Conservation (phyloP, 2,797 vertebrate genomes). For the Uromys caudimaculatus region DNA sequence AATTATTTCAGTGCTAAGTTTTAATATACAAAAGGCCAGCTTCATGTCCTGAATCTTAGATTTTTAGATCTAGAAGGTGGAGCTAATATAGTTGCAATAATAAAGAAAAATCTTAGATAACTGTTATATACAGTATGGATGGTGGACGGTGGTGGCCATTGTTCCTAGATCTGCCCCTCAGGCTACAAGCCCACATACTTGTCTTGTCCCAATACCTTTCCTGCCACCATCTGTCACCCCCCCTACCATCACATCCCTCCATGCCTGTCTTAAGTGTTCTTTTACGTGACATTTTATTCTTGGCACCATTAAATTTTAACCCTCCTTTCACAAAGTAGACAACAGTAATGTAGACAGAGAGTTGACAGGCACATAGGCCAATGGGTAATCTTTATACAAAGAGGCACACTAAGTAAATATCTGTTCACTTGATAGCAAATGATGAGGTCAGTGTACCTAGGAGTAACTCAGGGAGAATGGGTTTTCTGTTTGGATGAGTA, state of each 20-base stretch:
- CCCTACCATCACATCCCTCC: not conserved
- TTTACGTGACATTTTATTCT: not conserved
- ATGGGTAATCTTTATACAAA: slow-evolving; percentile 50
- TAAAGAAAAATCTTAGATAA: not conserved
- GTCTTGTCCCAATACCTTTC: not conserved
- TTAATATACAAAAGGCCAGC: not conserved
- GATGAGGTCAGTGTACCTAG: slow-evolving; percentile 74
- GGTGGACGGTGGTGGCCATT: not conserved
- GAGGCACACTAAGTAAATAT: slow-evolving; percentile 69
- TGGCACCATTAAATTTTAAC: not conserved
- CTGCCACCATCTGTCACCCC: not conserved
- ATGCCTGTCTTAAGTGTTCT: not conserved
- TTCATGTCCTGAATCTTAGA: not conserved
- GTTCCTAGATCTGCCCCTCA: not conserved
- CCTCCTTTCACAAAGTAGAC: slow-evolving; percentile 40
- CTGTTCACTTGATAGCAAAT: slow-evolving; percentile 41
- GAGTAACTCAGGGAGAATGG: slow-evolving; percentile 53
- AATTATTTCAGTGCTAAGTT: slow-evolving; percentile 12
- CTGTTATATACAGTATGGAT: accelerated
- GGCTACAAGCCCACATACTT: not conserved
- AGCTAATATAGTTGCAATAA: not conserved
- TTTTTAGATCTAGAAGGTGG: not conserved
- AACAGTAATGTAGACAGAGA: slow-evolving; percentile 60
- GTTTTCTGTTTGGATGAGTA: slow-evolving; percentile 65
- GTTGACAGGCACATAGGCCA: slow-evolving; percentile 54